Base-by-base conservation (phyloP, 2,888 invertebrate genomes). In the Macrophya alboannulata region DNA sequence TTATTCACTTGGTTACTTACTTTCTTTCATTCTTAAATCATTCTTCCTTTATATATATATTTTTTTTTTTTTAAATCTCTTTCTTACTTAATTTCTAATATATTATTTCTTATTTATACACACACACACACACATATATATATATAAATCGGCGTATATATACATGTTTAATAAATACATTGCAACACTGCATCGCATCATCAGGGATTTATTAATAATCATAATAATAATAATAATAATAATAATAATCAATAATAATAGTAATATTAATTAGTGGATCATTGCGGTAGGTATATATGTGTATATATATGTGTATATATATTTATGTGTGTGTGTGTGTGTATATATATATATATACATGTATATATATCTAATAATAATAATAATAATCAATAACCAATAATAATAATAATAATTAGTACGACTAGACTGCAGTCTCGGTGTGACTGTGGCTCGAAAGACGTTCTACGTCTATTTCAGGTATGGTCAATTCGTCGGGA, bases 381-480 rank as follows among this genome's bases (percentile, higher is more conserved):
- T 62, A 25, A 62, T 25, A 25, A 62, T 62, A 17, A 68, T 68
- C 25, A 25, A 62, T 62, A 25, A 62, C 25, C 25, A 17, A 68
- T 68, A 37, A 68, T 68, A 37, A 68, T 68, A 17, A 68, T 68
- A 37, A 68, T 68, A 68, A 37, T 25, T 68, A 74, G 74, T 77
- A 81, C 83, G 88, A 83, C 94, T 98, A 98, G 94, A 98, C 98
- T 94, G 98, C 98, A 91, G 98, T 98, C 95, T 98, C 98, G 92
- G 98, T 98, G 95, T 98, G 98, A 95, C 97, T 97, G 95, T 98
- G 98, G 92, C 97, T 97, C 93, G 98, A 98, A 92, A 98, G 96
- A 90, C 98, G 97, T 95, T 98, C 98, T 93, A 98, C 97, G 95
- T 98, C 98, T 94, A 98, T 97, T 95, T 98, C 98, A 92, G 97